Evolutionary conservation across 2,113 vertebrate species (phyloP).

Genomic region (Emydocephalus ijimae): DNA sequence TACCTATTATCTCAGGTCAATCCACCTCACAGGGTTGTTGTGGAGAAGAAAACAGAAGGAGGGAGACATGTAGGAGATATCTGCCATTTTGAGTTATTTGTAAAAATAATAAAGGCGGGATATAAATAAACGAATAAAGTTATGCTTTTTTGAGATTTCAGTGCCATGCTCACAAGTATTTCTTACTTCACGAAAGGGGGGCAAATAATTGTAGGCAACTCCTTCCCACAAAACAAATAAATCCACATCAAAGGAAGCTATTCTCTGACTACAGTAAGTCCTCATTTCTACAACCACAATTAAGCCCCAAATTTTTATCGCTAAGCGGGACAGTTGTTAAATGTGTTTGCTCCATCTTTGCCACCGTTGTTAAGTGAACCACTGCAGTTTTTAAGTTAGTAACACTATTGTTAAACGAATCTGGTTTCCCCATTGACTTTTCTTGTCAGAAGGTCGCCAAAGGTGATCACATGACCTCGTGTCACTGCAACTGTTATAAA

Average conservation of each 20-base stretch:
- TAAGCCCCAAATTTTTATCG: background rate
- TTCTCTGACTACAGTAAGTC: background rate
- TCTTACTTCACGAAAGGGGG: background rate
- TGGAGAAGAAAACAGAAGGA: background rate
- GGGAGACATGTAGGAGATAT: background rate
- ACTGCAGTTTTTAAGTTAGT: background rate
- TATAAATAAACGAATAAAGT: background rate
- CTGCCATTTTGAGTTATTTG: background rate
- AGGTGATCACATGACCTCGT: too few relatives aligned
- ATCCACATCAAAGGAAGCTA: background rate
- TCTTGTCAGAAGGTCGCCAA: background rate
- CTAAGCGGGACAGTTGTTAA: background rate
- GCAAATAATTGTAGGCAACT: background rate
- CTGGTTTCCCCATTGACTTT: background rate
- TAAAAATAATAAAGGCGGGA: background rate
- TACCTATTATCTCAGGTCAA: background rate
- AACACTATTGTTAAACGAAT: background rate
- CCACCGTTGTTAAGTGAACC: background rate
- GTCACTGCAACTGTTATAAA: too few relatives aligned
- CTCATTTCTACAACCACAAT: background rate
- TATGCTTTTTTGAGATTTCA: background rate
- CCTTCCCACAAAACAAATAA: background rate
- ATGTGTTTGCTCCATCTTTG: background rate
- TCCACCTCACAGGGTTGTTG: background rate
- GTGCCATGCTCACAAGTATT: background rate